Conservation (phyloP, 2,888 invertebrate genomes). For the Ethmia dodecea region DNA sequence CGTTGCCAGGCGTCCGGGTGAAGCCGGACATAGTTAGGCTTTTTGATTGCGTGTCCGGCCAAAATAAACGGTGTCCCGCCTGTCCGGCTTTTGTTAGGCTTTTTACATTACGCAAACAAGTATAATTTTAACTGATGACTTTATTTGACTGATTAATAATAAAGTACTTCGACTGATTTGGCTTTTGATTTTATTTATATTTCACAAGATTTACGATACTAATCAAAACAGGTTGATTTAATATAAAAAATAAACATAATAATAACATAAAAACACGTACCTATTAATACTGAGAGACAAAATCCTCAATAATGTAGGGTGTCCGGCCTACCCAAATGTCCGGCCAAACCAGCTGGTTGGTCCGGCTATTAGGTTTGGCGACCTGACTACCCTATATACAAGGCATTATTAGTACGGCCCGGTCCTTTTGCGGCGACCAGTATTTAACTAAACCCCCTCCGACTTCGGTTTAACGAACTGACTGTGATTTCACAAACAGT, state of each 20-base stretch:
- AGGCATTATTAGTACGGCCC: not conserved
- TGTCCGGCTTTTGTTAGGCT: no score
- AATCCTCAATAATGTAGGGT: not conserved
- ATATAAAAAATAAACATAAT: not conserved
- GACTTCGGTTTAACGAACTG: not conserved
- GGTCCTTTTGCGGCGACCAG: not conserved
- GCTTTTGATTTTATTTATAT: no score
- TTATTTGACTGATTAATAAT: no score
- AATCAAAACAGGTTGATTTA: not conserved
- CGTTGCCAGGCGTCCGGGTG: no score
- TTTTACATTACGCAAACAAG: no score
- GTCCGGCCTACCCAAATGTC: not conserved
- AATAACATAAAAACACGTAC: not conserved
- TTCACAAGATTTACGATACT: no score
- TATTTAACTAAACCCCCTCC: not conserved
- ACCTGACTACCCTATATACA: not conserved
- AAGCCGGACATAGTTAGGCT: no score
- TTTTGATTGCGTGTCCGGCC: no score
- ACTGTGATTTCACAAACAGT: not conserved
- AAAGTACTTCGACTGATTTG: no score
- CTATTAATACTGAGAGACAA: not conserved
- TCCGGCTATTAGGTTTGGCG: no score
- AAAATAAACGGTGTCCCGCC: no score
- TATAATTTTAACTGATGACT: no score
- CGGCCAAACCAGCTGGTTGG: not conserved